Conservation (phyloP, 2,888 invertebrate species). For the Cremastinae sp. region DNA sequence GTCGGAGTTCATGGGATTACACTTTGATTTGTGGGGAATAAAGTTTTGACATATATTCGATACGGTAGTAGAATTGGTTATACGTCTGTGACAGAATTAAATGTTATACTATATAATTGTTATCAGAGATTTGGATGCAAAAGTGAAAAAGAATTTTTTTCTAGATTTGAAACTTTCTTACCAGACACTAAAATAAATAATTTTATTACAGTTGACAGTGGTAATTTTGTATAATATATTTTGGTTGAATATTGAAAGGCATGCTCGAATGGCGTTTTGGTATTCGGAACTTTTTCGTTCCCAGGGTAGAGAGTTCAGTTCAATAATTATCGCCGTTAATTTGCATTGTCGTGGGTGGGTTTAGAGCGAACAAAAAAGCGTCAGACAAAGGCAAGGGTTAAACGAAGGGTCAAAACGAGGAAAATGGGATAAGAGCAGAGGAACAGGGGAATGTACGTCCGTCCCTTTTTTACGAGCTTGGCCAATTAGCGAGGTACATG, state of each 20-base stretch:
- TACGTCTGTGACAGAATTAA: too few species aligned
- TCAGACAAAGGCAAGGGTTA: conserved; percentile 20
- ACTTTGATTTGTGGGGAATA: neutral
- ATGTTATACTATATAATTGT: too few species aligned
- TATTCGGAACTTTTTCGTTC: neutral
- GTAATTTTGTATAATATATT: too few species aligned
- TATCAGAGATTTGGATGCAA: too few species aligned
- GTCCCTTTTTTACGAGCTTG: conserved; percentile 47
- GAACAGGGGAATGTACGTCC: conserved; percentile 39
- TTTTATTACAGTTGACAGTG: too few species aligned
- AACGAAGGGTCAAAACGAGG: conserved; percentile 38
- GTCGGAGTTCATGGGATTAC: too few species aligned
- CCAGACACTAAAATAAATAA: too few species aligned
- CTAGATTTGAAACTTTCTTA: too few species aligned
- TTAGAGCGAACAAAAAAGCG: conserved; percentile 44
- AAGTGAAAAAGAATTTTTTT: too few species aligned
- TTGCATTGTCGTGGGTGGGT: conserved; percentile 32
- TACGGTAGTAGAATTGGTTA: too few species aligned
- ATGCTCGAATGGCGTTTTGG: neutral
- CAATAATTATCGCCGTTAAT: conserved; percentile 36
- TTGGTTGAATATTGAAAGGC: neutral
- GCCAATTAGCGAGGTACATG: conserved; percentile 52
- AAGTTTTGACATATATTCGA: too few species aligned
- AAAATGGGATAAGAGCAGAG: conserved; percentile 24
- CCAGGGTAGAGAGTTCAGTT: conserved; percentile 21